Base-by-base conservation (phyloP, 2,888 invertebrate genomes). In the Incurvaria masculella region DNA sequence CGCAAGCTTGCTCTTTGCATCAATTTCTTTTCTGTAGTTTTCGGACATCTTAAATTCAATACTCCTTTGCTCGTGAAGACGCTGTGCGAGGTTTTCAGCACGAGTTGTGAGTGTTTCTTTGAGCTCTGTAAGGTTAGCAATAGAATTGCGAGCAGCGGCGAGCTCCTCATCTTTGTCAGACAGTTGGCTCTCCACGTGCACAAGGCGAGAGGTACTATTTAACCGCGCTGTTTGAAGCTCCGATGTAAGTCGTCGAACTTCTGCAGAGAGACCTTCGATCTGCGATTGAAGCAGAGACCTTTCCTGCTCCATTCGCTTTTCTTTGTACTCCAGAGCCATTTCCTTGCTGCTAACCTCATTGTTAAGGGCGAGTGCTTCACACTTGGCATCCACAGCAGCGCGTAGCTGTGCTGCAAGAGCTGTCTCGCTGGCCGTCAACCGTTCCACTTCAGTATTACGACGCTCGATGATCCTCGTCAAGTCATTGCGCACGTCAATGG, bases 241-340 rank as follows among this genome's bases (percentile, higher is more conserved):
- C 11, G 87, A 83, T 46, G 88, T 88, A 56, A 88, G 85, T 51
- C 88, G 84, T 53, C 87, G 85, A 16, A 96, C 74, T 69, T 95
- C 93, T 59, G 87, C 84, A 50, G 87, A 87, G 21, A 96, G 71
- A 49, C 86, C 82, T 57, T 87, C 83, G 55, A 94, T 86, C 76
- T 94, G 92, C 54, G 88, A 87, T 54, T 85, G 84, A 21, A 93
- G 68, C 56, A 93, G 81, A 5, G 80, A 75, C 58, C 87, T 83
- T 68, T 96, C 95, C 63, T 91, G 89, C 59, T 92, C 90, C 59
- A 94, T 79, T 18, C 91, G 83, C 60, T 89, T 89, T 68, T 94
- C 94, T 58, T 88, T 89, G 65, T 86, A 88, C 60, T 89, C 89
- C 19, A 93, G 66, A 11, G 87, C 83, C 49, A 91, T 78, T 70